Percentiles rank a stretch among this genome's conserved stretches.
These are phyloP conservation scores for Ceuthmochares aereus DNA, from an alignment of 2,113 vertebrate genomes.

Conservation along the genomic window DNA sequence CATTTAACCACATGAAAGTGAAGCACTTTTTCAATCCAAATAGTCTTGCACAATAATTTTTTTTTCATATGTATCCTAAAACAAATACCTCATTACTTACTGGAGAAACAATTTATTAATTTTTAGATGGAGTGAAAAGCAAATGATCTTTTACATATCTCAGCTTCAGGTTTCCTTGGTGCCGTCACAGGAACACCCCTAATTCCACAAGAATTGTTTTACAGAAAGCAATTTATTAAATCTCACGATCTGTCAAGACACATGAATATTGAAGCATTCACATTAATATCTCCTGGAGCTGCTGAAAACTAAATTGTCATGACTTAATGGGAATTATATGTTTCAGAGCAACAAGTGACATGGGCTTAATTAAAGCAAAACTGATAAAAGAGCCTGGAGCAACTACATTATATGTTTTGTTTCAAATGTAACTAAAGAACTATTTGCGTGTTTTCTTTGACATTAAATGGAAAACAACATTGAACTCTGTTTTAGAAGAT, in stretches of 20 bases:
- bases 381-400: background rate
- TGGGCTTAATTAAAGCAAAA: conserved; percentile 40
- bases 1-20: background rate
- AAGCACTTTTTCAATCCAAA: background rate
- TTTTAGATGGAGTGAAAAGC: background rate
- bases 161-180: background rate
- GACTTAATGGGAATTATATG: conserved; percentile 10
- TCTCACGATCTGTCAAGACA: conserved; percentile 27
- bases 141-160: background rate
- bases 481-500: background rate
- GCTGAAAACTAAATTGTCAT: conserved; percentile 40
- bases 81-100: background rate
- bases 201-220: conserved; percentile 9
- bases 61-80: background rate
- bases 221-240: conserved; percentile 49
- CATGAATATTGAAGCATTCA: conserved; percentile 55
- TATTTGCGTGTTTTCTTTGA: background rate
- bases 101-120: background rate
- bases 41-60: background rate
- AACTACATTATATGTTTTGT: background rate
- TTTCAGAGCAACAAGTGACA: conserved; percentile 45
- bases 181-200: conserved; percentile 1
- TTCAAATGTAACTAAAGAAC: background rate
- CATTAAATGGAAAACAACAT: background rate
- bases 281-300: conserved; percentile 36